Base-by-base conservation (phyloP, 2,797 vertebrate species). In the Glossophaga mutica region DNA sequence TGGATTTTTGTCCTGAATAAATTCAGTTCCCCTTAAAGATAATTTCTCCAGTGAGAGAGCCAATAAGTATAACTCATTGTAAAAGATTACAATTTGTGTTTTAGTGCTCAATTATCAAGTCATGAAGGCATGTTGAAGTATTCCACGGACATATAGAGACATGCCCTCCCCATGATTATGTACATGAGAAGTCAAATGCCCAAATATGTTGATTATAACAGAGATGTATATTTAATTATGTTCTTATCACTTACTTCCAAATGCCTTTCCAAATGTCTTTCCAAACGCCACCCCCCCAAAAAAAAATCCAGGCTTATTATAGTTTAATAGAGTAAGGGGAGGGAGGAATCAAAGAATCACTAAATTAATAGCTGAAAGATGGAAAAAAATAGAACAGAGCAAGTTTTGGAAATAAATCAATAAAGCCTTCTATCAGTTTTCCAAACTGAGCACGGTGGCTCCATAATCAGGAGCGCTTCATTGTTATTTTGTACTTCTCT, bases 71-170 rank as follows among this genome's bases (percentile, higher is more conserved):
- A 95, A 87, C 94, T 85, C 65, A 48, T 81, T 14, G n/a, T 73
- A n/a, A 77, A 82, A 86, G 42, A 12, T 42, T 92, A 50, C 6
- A 91, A 52, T 92, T 94, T 97, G 22, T 92, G 9, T 83, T 55
- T 92, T 12, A 81, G 21, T 81, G n/a, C 29, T 74, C 59, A 85
- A 19, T 90, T 90, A 92, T 83, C 21, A 90, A 78, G n/a, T 62
- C n/a, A 34, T 42, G 37, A n/a, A 93, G 59, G 46, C 16, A 81
- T 87, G n/a, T 37, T 82, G 10, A 87, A 90, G 19, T 37, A 78
- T 68, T 84, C 77, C 59, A 12, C 12, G 52, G 91, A 91, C 81
- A 87, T 89, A 34, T 0, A 46, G 34, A 90, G 24, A 52, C 96
- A 57, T 22, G 15, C 50, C 46, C 2, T 59, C n/a, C 19, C 29